Evolutionary conservation across 1,140 invertebrate species (phyloP).

Genomic region (Rhopalosiphum padi): DNA sequence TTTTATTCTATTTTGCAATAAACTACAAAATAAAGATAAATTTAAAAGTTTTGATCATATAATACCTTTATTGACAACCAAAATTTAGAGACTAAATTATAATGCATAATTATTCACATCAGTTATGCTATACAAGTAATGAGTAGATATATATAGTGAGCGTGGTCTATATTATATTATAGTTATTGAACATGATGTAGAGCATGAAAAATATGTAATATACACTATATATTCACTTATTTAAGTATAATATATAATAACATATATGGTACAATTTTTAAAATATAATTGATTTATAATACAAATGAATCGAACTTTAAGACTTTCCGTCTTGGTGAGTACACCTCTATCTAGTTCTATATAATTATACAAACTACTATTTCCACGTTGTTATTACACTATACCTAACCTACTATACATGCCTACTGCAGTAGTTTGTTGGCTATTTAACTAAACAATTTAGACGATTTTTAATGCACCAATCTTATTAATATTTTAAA

Average conservation of each 20-base stretch:
- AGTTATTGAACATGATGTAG: not conserved
- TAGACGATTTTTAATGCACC: not conserved
- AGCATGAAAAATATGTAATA: not conserved
- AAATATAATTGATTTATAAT: slow-evolving; percentile 4
- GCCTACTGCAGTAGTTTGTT: not conserved
- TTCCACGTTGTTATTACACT: not conserved
- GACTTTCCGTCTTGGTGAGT: not conserved
- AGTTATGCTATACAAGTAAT: not conserved
- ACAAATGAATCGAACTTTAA: not conserved
- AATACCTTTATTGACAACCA: not conserved
- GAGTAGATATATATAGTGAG: not conserved
- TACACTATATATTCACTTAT: too few species aligned
- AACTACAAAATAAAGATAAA: not conserved
- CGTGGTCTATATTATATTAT: not conserved
- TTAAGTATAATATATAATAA: not conserved
- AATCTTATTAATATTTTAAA: not conserved
- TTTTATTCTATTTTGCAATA: not conserved
- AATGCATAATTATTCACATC: not conserved
- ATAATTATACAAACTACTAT: not conserved
- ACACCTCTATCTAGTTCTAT: not conserved
- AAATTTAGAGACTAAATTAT: not conserved
- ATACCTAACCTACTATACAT: not conserved
- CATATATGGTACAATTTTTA: not conserved
- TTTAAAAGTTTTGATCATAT: not conserved
- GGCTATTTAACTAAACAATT: not conserved